Evolutionary conservation across 2,888 invertebrate species (phyloP).

Genomic region (Lasius platythorax): DNA sequence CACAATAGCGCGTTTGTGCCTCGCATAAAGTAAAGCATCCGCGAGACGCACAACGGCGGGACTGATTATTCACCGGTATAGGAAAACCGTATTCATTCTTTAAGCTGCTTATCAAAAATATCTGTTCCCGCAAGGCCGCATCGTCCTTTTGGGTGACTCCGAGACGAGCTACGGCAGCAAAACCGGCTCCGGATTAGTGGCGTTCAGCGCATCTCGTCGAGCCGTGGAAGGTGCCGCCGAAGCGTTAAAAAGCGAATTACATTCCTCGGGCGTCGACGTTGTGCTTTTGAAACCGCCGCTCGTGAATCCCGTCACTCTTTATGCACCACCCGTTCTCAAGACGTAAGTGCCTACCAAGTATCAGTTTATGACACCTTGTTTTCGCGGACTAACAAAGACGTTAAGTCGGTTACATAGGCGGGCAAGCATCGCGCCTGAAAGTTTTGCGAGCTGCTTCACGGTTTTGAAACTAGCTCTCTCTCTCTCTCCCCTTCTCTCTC

Average conservation of each 20-base stretch:
- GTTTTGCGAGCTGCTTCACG: constrained; percentile 6
- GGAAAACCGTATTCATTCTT: constrained; percentile 22
- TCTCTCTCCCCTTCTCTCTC: too few species aligned
- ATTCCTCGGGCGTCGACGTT: constrained; percentile 91
- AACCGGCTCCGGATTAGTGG: constrained; percentile 87
- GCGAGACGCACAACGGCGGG: not conserved
- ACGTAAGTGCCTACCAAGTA: constrained; percentile 75
- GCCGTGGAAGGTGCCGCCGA: constrained; percentile 94
- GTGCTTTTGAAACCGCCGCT: constrained; percentile 90
- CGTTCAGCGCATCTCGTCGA: constrained; percentile 89
- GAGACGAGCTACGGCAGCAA: constrained; percentile 85
- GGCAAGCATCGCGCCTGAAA: constrained; percentile 3
- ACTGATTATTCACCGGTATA: constrained; percentile 8
- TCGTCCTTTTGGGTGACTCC: constrained; percentile 80
- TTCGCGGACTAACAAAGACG: constrained; percentile 29
- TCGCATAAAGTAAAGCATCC: not conserved
- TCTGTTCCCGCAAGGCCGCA: constrained; percentile 77
- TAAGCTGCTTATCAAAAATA: constrained; percentile 45
- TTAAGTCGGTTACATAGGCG: constrained; percentile 4
- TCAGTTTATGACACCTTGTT: constrained; percentile 37
- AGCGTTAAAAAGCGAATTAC: constrained; percentile 90
- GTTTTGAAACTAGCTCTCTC: constrained; percentile 1
- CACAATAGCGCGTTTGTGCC: constrained; percentile 19
- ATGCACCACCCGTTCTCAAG: constrained; percentile 80
- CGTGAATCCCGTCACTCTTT: constrained; percentile 81